Evolutionary conservation across 2,797 vertebrate genomes (phyloP), one percentile per base, ranked within the genome.

Genomic region (Xiphorhynchus erythropygius): DNA sequence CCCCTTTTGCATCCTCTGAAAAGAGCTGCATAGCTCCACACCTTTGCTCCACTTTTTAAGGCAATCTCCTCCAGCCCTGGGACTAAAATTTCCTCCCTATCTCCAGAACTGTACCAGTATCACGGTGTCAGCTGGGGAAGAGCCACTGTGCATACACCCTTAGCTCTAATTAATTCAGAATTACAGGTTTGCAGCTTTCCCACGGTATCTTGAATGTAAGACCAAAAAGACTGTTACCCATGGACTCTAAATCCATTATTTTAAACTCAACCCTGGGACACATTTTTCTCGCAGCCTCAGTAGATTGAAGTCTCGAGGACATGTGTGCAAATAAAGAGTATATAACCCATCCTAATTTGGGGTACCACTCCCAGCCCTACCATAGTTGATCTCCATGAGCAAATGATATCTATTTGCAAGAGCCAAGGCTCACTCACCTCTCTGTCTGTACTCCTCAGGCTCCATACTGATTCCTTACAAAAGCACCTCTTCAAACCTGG

Each of bases 371-470:
- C 1, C 53, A 92, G 75, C 44, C 49, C 68, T 42, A 24, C 37
- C 74, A 35, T 9, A 50, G 35, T 2, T 37, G 10, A 39, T 77
- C 30, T 46, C 57, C 3, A 4, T 0, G 0, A 87, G 33, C 18
- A 87, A 74, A 63, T 2, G 10, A 14, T 27, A 60, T 28, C n/a
- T 12, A 0, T 24, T 73, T 32, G 18, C 42, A 53, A 63, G 71
- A 93, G 70, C 18, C 65, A 47, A 10, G 7, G 25, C 53, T 39
- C 74, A 91, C 97, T 97, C 88, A 98, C 98, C 98, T 97, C 98
- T 97, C 84, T n/a, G 70, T 55, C 97, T 97, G 97, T 98, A 98
- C 87, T 98, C 98, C 69, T 97, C 96, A 1, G 97, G 96, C 39
- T 98, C 97, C 98, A 98, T 98, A 46, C 9, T 5, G 37, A 27